Evolutionary conservation across 2,113 vertebrate species (phyloP).

Genomic region (Bostrychus sinensis): DNA sequence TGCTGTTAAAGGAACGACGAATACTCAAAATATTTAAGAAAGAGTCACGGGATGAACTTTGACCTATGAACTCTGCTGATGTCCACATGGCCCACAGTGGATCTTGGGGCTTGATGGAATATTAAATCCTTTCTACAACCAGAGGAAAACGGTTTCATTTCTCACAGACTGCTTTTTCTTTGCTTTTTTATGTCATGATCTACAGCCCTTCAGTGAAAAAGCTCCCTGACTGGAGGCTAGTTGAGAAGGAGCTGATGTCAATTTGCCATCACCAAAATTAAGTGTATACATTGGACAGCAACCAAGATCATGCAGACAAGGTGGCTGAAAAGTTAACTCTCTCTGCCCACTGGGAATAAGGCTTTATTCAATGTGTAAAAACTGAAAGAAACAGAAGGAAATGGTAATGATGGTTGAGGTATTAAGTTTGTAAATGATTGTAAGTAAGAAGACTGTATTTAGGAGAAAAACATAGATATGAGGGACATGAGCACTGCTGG

Average conservation of each 20-base stretch:
- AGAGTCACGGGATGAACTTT: slow-evolving; percentile 39
- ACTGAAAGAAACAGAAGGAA: slow-evolving; percentile 22
- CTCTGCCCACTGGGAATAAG: slow-evolving; percentile 27
- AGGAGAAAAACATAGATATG: slow-evolving; percentile 40
- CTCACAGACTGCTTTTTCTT: slow-evolving; percentile 23
- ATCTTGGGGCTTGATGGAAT: slow-evolving; percentile 36
- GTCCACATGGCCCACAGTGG: slow-evolving; percentile 15
- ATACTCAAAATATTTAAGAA: not conserved
- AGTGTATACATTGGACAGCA: slow-evolving; percentile 17
- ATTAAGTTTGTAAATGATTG: slow-evolving; percentile 60
- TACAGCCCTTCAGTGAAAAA: slow-evolving; percentile 11
- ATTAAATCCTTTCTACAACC: slow-evolving; percentile 2
- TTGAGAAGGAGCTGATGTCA: not conserved
- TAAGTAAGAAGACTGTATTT: slow-evolving; percentile 55
- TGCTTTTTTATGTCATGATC: slow-evolving; percentile 26
- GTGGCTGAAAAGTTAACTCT: slow-evolving; percentile 4
- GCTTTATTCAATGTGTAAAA: slow-evolving; percentile 6
- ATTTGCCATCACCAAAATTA: slow-evolving; percentile 16
- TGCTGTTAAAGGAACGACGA: slow-evolving; percentile 34
- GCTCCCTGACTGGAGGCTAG: slow-evolving; percentile 23
- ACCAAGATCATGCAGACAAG: slow-evolving; percentile 8
- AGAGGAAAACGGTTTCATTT: slow-evolving; percentile 30
- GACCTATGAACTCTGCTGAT: slow-evolving; percentile 26
- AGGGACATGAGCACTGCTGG: slow-evolving; percentile 7
- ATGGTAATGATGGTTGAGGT: slow-evolving; percentile 40